phyloP scores from a whole-genome alignment of 2,888 invertebrate species.

The Dasysyrphus tricinctus region DNA sequence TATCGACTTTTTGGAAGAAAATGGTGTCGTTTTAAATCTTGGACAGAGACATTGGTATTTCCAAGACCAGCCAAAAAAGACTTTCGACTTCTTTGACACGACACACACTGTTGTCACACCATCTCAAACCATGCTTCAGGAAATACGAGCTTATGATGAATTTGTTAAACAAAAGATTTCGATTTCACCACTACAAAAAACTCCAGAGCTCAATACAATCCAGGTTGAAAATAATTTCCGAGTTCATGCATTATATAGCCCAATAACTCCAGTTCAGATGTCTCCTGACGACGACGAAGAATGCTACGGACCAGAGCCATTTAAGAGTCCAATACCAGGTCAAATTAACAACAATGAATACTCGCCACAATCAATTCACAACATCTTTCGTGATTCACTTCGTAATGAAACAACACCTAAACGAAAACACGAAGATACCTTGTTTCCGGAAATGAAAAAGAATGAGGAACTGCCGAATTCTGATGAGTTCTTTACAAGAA shows the following conservation, averaged over 20 bases:
- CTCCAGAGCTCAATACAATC: neutral
- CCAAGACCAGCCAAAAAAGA: too few relatives aligned
- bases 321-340: too few relatives aligned
- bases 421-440: neutral
- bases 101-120: neutral
- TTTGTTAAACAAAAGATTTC: neutral
- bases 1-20: constrained; percentile 42
- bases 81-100: constrained; percentile 14
- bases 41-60: constrained; percentile 24
- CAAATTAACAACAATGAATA: too few relatives aligned
- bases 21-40: constrained; percentile 20
- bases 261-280: neutral
- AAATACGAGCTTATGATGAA: neutral
- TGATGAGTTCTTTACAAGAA: neutral
- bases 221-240: neutral
- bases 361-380: too few relatives aligned
- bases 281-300: neutral
- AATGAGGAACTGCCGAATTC: neutral
- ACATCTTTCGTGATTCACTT: too few relatives aligned
- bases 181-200: constrained; percentile 19
- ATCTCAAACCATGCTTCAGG: neutral
- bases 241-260: neutral
- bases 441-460: neutral
- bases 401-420: neutral
- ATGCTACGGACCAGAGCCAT: neutral